Evolutionary conservation across 1,140 invertebrate species (phyloP).

Genomic region (Stegodyphus dumicola): DNA sequence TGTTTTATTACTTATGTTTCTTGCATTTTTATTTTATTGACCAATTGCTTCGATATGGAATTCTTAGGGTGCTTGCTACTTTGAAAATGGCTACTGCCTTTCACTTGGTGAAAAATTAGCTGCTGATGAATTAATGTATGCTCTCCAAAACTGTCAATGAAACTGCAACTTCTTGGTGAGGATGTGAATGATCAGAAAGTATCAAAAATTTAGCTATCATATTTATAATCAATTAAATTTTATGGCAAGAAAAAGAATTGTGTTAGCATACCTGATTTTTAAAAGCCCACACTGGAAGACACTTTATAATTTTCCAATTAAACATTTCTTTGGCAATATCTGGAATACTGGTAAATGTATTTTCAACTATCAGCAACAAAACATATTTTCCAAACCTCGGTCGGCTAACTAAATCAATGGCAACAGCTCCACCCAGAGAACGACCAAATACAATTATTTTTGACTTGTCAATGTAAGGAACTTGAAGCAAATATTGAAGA

Average conservation of each 20-base stretch:
- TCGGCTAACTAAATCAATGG: slow-evolving; percentile 83
- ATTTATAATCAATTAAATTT: too few relatives aligned
- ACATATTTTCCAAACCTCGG: slow-evolving; percentile 76
- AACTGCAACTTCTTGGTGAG: too few relatives aligned
- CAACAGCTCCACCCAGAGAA: slow-evolving; percentile 80
- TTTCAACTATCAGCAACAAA: slow-evolving; percentile 89
- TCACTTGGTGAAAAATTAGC: too few relatives aligned
- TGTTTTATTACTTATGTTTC: too few relatives aligned
- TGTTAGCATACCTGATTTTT: slow-evolving; percentile 63
- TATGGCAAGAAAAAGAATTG: not conserved
- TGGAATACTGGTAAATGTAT: slow-evolving; percentile 94
- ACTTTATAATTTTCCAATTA: slow-evolving; percentile 66
- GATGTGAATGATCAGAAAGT: too few relatives aligned
- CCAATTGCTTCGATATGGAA: too few relatives aligned
- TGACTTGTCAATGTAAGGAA: slow-evolving; percentile 83
- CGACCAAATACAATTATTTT: slow-evolving; percentile 94
- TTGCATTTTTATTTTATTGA: too few relatives aligned
- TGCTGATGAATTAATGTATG: too few relatives aligned
- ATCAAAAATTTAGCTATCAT: too few relatives aligned
- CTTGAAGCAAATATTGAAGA: slow-evolving; percentile 82
- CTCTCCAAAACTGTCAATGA: too few relatives aligned
- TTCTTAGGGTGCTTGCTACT: too few relatives aligned
- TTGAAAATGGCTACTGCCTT: too few relatives aligned
- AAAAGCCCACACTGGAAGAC: slow-evolving; percentile 63
- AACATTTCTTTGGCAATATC: slow-evolving; percentile 80